These are phyloP conservation scores for Rotaria magnacalcarata DNA, from an alignment of 2,888 invertebrate species.

Conservation along the genomic window DNA sequence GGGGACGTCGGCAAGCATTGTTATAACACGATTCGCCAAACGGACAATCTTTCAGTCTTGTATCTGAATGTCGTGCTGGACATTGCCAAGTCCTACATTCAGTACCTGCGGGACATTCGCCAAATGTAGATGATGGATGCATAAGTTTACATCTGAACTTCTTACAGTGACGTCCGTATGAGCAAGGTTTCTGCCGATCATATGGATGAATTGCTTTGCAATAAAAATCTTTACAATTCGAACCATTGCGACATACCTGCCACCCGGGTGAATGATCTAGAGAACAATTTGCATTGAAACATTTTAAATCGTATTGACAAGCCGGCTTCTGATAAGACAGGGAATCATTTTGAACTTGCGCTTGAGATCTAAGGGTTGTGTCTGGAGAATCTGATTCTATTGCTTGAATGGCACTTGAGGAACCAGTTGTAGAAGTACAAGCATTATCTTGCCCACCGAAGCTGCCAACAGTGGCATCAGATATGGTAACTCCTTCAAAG, in stretches of 20 bases:
- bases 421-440: too few relatives aligned
- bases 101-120: neutral
- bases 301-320: neutral
- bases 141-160: neutral
- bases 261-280: neutral
- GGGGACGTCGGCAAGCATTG: neutral
- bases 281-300: neutral
- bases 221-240: neutral
- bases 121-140: neutral
- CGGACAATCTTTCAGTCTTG: neutral
- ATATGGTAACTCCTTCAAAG: too few relatives aligned
- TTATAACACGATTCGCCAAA: neutral
- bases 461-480: too few relatives aligned
- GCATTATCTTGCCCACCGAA: too few relatives aligned
- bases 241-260: neutral
- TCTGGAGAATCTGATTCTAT: too few relatives aligned
- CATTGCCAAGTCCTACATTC: neutral
- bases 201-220: constrained; percentile 12
- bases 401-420: too few relatives aligned
- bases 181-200: neutral
- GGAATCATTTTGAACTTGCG: neutral
- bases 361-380: too few relatives aligned
- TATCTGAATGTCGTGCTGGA: neutral
- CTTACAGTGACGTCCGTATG: neutral
- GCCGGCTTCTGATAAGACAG: neutral